Conservation (phyloP, 2,113 vertebrate species). For the Gracilinanus agilis region DNA sequence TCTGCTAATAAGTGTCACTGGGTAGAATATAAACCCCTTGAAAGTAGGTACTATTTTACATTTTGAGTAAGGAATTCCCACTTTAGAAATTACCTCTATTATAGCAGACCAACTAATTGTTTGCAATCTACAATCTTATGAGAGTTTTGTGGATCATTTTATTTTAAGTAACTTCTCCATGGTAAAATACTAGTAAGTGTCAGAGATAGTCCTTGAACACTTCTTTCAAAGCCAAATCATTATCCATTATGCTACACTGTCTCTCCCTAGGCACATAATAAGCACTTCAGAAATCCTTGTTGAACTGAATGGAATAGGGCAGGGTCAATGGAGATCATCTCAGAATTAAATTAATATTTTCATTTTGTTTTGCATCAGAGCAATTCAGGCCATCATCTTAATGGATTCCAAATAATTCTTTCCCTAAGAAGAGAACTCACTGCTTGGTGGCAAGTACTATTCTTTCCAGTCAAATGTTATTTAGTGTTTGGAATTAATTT, state of each 20-base stretch:
- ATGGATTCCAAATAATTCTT: not conserved
- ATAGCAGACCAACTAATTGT: not conserved
- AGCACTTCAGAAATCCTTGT: not conserved
- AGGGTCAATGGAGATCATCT: not conserved
- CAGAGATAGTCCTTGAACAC: not conserved
- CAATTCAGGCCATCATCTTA: not conserved
- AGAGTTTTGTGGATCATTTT: not conserved
- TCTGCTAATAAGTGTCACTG: not conserved
- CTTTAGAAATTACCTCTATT: not conserved
- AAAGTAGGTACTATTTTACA: not conserved
- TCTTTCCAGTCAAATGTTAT: not conserved
- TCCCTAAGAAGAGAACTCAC: not conserved
- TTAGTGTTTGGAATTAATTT: not conserved
- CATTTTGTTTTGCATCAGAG: not conserved
- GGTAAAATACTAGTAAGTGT: not conserved
- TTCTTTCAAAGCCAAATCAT: not conserved
- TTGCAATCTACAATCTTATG: not conserved
- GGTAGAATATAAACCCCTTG: not conserved
- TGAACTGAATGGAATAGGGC: not conserved
- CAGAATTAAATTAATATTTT: not conserved
- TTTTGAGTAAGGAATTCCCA: not conserved
- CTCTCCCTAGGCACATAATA: not conserved
- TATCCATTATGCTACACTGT: not conserved
- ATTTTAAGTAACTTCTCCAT: not conserved
- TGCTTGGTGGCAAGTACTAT: not conserved